Conservation (phyloP, 1,140 invertebrate species). For the Drosophila tani region DNA sequence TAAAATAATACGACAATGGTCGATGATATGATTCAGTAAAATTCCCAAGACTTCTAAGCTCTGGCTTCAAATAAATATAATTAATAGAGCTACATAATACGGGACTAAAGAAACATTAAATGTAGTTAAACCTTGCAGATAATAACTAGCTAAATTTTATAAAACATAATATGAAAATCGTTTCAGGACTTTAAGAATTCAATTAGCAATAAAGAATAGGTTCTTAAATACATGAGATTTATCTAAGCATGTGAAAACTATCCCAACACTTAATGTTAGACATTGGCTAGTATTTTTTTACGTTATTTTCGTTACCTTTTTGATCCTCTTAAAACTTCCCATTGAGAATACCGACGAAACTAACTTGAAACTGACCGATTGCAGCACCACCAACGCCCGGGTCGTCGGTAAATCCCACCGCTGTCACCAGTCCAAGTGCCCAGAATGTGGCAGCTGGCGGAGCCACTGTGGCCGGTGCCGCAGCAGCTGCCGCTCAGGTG, state of each 20-base stretch:
- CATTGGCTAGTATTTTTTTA: constrained; percentile 43
- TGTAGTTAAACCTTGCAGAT: neutral
- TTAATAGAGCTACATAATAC: no score
- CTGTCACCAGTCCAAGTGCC: constrained; percentile 83
- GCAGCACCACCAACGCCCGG: constrained; percentile 84
- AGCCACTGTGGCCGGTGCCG: constrained; percentile 76
- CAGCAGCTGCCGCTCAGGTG: constrained; percentile 69
- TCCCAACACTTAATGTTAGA: constrained; percentile 9
- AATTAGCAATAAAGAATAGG: neutral
- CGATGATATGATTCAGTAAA: no score
- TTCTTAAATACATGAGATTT: neutral
- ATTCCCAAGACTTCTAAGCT: no score
- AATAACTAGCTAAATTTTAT: neutral
- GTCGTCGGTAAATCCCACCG: constrained; percentile 85
- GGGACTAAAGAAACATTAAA: no score
- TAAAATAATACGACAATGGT: no score
- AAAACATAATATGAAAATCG: neutral
- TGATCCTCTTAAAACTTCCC: neutral
- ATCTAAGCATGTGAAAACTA: constrained; percentile 4
- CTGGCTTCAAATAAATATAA: no score
- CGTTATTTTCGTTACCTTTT: constrained; percentile 1
- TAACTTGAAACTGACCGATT: constrained; percentile 44
- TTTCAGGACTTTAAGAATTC: neutral
- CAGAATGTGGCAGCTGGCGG: constrained; percentile 84
- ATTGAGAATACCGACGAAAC: neutral